Evolutionary conservation across 2,113 vertebrate species (phyloP).

Genomic region (Symphodus melops): DNA sequence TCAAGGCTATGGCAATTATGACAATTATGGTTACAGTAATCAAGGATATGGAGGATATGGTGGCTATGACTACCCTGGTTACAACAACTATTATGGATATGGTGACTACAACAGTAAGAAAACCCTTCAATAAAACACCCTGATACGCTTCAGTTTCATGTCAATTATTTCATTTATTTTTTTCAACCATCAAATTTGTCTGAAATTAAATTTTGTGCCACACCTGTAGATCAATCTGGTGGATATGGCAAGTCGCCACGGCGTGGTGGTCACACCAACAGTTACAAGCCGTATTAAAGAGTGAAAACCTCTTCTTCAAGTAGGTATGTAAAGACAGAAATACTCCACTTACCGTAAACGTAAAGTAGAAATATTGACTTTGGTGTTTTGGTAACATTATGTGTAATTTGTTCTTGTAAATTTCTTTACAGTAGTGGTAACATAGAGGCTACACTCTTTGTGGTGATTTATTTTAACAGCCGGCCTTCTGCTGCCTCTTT

Average conservation of each 20-base stretch:
- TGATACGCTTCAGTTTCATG: constrained; percentile 24
- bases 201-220: constrained; percentile 21
- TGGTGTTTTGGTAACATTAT: constrained; percentile 85
- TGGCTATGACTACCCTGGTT: constrained; percentile 97
- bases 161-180: background rate
- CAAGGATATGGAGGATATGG: constrained; percentile 97
- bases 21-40: constrained; percentile 95
- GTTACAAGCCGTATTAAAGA: constrained; percentile 99
- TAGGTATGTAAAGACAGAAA: constrained; percentile 87
- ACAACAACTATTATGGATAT: constrained; percentile 99
- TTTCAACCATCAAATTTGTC: background rate
- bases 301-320: constrained; percentile 85
- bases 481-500: constrained; percentile 81
- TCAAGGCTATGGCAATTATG: constrained; percentile 94
- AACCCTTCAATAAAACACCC: constrained; percentile 56
- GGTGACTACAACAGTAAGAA: constrained; percentile 98
- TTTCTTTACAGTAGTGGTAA: constrained; percentile 94
- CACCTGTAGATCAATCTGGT: constrained; percentile 91
- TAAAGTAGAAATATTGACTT: constrained; percentile 83
- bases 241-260: constrained; percentile 98
- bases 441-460: constrained; percentile 87
- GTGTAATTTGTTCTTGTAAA: constrained; percentile 89
- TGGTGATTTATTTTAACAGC: constrained; percentile 88
- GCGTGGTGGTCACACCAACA: constrained; percentile 98
- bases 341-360: constrained; percentile 46